Evolutionary conservation across 2,797 vertebrate genomes (phyloP).

Genomic region (Hypotaenidia philippensis): DNA sequence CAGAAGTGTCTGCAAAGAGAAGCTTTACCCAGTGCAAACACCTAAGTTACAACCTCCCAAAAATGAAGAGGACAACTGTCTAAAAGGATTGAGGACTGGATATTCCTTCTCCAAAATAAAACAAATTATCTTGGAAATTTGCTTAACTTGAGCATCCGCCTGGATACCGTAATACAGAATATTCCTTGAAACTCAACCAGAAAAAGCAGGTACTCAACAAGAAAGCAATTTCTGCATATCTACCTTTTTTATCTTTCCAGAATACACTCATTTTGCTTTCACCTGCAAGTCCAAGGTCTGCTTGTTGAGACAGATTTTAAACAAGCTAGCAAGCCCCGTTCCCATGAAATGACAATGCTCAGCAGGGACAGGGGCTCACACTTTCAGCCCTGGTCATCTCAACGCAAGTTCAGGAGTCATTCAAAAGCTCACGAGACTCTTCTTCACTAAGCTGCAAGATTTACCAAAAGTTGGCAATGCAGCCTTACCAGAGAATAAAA

Average conservation of each 20-base stretch:
- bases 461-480: neutral
- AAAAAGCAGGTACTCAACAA: neutral
- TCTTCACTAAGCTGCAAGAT: neutral
- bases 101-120: neutral
- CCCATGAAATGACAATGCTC: neutral
- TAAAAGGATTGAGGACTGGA: neutral
- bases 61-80: neutral
- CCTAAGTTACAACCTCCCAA: neutral
- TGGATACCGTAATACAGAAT: neutral
- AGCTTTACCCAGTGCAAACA: neutral
- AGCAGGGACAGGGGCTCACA: neutral
- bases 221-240: neutral
- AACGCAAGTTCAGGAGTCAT: fast-evolving
- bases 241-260: neutral
- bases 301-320: neutral
- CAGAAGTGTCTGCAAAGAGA: neutral
- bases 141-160: neutral
- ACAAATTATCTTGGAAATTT: neutral
- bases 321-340: neutral
- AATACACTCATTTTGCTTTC: neutral
- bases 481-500: neutral
- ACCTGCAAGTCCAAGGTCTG: neutral
- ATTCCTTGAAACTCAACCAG: neutral
- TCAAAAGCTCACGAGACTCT: neutral
- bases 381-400: neutral